Percentiles rank a stretch among this genome's conserved stretches.
phyloP scores from a whole-genome alignment of 2,113 vertebrate genomes.

The Neogobius melanostomus region DNA sequence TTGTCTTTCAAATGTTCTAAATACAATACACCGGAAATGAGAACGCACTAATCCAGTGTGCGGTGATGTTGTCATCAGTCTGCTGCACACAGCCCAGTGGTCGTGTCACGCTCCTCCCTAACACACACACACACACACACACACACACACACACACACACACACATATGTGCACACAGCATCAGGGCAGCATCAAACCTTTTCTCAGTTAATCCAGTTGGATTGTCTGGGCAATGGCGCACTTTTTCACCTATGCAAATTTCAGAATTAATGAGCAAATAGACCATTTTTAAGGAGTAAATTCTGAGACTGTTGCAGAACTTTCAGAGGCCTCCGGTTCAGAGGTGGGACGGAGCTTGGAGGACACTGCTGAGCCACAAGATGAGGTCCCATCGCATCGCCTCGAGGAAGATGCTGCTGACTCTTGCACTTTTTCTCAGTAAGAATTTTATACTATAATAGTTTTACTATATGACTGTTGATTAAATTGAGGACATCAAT shows the following conservation, averaged over 20 bases:
- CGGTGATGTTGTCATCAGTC: constrained; percentile 60
- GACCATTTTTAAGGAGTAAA: constrained; percentile 32
- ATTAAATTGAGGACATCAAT: too few relatives aligned
- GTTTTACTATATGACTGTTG: neutral
- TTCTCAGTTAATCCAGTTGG: constrained; percentile 64
- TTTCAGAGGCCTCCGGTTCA: constrained; percentile 32
- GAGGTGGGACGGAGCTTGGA: constrained; percentile 35
- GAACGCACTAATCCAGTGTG: constrained; percentile 67
- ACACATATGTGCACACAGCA: constrained; percentile 17
- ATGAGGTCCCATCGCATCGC: constrained; percentile 49
- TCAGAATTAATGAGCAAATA: constrained; percentile 34
- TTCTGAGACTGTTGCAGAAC: constrained; percentile 21
- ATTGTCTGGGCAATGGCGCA: constrained; percentile 44
- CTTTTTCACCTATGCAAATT: constrained; percentile 55
- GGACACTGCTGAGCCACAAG: constrained; percentile 33
- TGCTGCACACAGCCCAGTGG: constrained; percentile 27
- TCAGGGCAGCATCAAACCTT: constrained; percentile 32
- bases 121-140: constrained; percentile 22
- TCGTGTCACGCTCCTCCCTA: constrained; percentile 27
- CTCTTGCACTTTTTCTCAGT: constrained; percentile 63
- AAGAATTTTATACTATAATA: constrained; percentile 41
- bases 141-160: neutral
- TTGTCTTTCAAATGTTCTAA: constrained; percentile 53
- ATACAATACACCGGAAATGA: constrained; percentile 73
- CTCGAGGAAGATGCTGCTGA: constrained; percentile 40